A percentile compares a stretch with the other conserved stretches of the same genome.
Evolutionary conservation across 2,797 vertebrate species (phyloP).

Genomic region (Potorous gilbertii): DNA sequence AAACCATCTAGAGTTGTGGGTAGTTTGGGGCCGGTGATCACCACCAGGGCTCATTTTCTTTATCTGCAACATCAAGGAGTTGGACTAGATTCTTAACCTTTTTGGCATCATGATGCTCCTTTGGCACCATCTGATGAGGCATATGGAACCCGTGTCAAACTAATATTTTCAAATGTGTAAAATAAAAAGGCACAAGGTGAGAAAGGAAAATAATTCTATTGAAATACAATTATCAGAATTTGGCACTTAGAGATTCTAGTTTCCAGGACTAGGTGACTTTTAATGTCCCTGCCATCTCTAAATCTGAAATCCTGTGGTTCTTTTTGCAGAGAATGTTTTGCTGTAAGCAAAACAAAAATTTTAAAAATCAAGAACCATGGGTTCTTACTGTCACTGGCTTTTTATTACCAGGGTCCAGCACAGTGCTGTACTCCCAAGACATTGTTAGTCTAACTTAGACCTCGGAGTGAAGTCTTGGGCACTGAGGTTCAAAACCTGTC

Average conservation of each 20-base stretch:
- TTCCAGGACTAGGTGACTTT: not conserved
- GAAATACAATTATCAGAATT: not conserved
- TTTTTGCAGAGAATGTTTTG: not conserved
- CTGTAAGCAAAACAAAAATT: not conserved
- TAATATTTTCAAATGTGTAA: not conserved
- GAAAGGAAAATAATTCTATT: not conserved
- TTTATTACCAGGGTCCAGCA: no score
- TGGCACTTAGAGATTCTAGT: rapidly evolving
- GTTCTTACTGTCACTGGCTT: not conserved
- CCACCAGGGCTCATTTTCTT: not conserved
- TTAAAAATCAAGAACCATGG: not conserved
- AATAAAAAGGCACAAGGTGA: not conserved
- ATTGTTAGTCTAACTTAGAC: no score
- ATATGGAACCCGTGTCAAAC: not conserved
- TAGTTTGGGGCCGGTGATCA: no score
- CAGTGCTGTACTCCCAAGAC: no score
- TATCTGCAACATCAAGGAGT: not conserved
- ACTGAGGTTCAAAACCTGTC: no score
- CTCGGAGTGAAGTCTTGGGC: no score
- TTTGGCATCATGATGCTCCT: not conserved
- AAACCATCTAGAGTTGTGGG: no score
- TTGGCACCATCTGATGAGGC: not conserved
- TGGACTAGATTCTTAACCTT: not conserved
- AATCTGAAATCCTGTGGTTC: not conserved
- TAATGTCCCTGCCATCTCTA: not conserved